Evolutionary conservation across 2,888 invertebrate genomes (phyloP).

Genomic region (Scaptomyza parva): DNA sequence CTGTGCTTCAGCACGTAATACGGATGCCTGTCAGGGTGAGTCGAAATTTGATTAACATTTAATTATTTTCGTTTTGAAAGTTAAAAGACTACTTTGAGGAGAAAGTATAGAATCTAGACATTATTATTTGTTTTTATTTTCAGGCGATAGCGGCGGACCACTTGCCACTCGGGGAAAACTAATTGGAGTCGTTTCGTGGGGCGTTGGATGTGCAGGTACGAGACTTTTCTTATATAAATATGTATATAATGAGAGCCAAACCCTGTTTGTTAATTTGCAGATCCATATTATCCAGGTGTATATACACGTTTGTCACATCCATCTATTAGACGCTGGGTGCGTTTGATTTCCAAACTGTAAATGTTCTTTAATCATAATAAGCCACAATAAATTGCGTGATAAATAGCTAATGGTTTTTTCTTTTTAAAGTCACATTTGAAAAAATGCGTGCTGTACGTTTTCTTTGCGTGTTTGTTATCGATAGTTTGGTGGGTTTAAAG

Average conservation of each 20-base stretch:
- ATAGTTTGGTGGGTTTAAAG: slow-evolving; percentile 17
- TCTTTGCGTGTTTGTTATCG: slow-evolving; percentile 18
- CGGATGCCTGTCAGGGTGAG: slow-evolving; percentile 83
- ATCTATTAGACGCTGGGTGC: slow-evolving; percentile 80
- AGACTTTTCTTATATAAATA: neutral
- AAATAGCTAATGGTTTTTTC: neutral
- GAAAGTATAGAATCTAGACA: neutral
- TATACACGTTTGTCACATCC: slow-evolving; percentile 80
- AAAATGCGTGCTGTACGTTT: slow-evolving; percentile 13
- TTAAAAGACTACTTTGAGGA: neutral
- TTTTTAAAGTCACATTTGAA: slow-evolving; percentile 18
- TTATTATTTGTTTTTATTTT: neutral
- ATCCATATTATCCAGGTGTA: slow-evolving; percentile 82
- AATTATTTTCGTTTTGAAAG: neutral
- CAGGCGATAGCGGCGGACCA: slow-evolving; percentile 82
- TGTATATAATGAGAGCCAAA: neutral
- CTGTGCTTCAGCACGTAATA: slow-evolving; percentile 79
- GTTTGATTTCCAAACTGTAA: slow-evolving; percentile 75
- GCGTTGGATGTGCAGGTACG: slow-evolving; percentile 80
- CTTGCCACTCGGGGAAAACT: slow-evolving; percentile 72
- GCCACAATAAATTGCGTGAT: slow-evolving; percentile 10
- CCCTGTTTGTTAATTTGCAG: slow-evolving; percentile 24
- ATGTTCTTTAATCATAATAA: slow-evolving; percentile 6
- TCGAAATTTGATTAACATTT: neutral
- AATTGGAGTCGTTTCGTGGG: slow-evolving; percentile 83